Percentiles rank a stretch among this genome's conserved stretches.
Evolutionary conservation across 35 echinoderm and acorn worm species (phyloP).

Genomic region (Lytechinus variegatus): DNA sequence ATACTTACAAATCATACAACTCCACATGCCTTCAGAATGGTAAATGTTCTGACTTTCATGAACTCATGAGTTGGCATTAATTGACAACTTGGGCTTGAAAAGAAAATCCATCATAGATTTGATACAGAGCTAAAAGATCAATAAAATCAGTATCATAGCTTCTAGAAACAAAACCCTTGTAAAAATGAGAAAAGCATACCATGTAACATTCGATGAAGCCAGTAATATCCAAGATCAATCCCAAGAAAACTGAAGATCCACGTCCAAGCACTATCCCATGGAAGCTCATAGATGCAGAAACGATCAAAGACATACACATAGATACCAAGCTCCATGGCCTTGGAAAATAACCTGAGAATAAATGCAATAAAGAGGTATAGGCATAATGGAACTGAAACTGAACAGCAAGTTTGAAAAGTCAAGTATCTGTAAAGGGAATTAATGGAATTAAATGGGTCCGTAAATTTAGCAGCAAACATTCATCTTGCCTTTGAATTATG

Average conservation of each 20-base stretch:
- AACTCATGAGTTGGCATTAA: not conserved
- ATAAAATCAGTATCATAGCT: not conserved
- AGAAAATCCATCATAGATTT: too few species aligned
- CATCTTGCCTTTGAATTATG: too few species aligned
- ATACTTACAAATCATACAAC: too few species aligned
- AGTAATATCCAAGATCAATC: conserved; percentile 88
- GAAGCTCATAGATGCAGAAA: conserved; percentile 58
- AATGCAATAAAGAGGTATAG: not conserved
- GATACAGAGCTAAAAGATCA: not conserved
- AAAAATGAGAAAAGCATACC: conserved; percentile 42
- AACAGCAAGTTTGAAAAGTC: too few species aligned
- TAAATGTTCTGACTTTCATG: too few species aligned
- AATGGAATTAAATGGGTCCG: too few species aligned
- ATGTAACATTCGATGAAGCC: conserved; percentile 92
- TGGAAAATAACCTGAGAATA: conserved; percentile 55
- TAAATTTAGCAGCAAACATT: too few species aligned
- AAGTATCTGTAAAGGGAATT: too few species aligned
- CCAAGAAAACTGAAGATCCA: conserved; percentile 82
- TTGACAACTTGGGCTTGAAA: too few species aligned
- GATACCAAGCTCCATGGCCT: conserved; percentile 59
- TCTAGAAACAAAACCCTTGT: not conserved
- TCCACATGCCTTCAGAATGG: too few species aligned
- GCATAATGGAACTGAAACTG: too few species aligned
- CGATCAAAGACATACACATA: conserved; percentile 69
- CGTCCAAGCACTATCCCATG: conserved; percentile 80